Base-by-base conservation (phyloP, 2,113 vertebrate genomes). In the Perognathus longimembris region DNA sequence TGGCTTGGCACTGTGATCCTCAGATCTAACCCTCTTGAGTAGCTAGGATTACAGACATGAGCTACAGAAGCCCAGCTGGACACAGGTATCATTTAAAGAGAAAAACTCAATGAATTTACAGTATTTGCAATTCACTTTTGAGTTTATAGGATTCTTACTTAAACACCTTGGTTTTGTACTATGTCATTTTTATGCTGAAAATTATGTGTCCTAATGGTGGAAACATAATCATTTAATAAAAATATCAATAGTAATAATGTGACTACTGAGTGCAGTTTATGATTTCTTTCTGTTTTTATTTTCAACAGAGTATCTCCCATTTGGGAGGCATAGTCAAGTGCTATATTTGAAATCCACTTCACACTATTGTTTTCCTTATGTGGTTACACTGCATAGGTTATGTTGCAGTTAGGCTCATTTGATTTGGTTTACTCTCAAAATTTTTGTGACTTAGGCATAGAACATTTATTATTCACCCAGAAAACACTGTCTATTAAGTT, bases 251-350 rank as follows among this genome's bases (percentile, higher is more conserved):
- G 36, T 78, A 66, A 71, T 92, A 61, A 76, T 54, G 64, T 79
- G 59, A 22, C 45, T 75, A 9, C 50, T 88, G 42, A 84, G 59
- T 67, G 36, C 7, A 66, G 15, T 78, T 73, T 73, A 45, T n/a
- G 5, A 38, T 79, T 79, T 90, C 36, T 90, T 78, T 82, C n/a
- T 22, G 15, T 83, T 83, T 84, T 91, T 57, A 67, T 94, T 73
- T 34, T 45, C 32, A 15, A 12, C 17, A 59, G 54, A 63, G 32
- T 36, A 45, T 71, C 36, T 78, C 57, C 30, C 69, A 28, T 8
- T 73, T 88, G 85, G 85, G 66, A 79, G 32, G 20, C 34, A 10
- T 8, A 81, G 76, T 76, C n/a, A 94, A 69, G 50, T 1, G 11
- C 76, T 61, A 36, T 36, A 45, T 70, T 81, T 91, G 70, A 88